Evolutionary conservation across 1,140 invertebrate species (phyloP).

Genomic region (Eupristina koningsbergeri): DNA sequence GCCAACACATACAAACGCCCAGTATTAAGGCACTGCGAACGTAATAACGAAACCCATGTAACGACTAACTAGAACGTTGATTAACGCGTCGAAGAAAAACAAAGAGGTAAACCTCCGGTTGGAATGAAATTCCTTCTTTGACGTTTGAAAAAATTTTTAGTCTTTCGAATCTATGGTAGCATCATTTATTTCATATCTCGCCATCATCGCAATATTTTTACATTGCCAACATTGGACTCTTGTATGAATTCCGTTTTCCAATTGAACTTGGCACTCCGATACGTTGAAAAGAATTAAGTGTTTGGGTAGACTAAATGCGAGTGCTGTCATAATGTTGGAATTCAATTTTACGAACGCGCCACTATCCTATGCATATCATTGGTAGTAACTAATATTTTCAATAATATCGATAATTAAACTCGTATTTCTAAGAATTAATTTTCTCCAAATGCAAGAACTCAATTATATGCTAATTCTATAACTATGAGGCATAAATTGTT

Average conservation of each 20-base stretch:
- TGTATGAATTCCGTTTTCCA: background rate
- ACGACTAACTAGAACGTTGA: constrained; percentile 53
- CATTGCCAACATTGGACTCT: background rate
- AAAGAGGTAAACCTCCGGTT: background rate
- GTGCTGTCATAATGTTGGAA: background rate
- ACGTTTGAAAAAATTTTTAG: background rate
- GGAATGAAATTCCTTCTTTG: constrained; percentile 4
- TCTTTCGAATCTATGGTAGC: background rate
- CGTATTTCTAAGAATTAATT: background rate
- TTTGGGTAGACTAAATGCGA: background rate
- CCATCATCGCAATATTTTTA: too few species aligned
- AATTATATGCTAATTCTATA: background rate
- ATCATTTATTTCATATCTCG: background rate
- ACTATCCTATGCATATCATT: background rate
- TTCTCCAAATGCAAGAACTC: background rate
- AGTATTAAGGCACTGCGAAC: constrained; percentile 44
- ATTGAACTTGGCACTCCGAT: background rate
- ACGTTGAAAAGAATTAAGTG: background rate
- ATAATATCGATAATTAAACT: background rate
- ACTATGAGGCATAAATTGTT: background rate
- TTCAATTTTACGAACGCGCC: background rate
- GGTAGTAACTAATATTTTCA: background rate
- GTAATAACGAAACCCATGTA: constrained; percentile 43
- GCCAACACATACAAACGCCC: constrained; percentile 39
- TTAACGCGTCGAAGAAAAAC: constrained; percentile 27